Conservation (phyloP, 2,113 vertebrate species). For the Neotragus moschatus region DNA sequence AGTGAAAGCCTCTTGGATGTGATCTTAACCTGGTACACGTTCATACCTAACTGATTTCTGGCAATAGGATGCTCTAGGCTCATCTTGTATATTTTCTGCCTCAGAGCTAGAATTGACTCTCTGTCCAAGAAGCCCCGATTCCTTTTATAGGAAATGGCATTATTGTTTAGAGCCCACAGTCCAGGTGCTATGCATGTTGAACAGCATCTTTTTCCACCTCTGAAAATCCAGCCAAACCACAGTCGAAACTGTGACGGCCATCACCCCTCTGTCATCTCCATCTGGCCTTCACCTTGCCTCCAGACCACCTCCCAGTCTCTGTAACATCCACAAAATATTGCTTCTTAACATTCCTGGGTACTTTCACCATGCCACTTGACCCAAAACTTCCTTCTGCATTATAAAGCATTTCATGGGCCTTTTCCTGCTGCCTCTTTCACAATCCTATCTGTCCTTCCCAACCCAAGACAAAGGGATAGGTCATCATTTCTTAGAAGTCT, state of each 20-base stretch:
- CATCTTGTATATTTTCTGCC: not conserved
- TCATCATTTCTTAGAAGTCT: conserved; percentile 5
- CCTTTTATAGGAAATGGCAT: not conserved
- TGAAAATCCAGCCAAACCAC: not conserved
- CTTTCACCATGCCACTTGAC: not conserved
- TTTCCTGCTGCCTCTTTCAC: not conserved
- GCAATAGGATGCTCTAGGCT: not conserved
- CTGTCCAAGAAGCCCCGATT: not conserved
- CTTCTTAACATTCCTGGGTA: not conserved
- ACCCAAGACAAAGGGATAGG: not conserved
- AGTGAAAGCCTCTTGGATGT: not conserved
- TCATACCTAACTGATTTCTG: not conserved
- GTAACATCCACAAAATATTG: not conserved
- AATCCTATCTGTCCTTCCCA: not conserved
- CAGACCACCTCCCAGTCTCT: not conserved
- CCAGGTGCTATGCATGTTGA: not conserved
- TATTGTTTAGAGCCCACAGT: not conserved
- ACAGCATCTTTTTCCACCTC: not conserved
- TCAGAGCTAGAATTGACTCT: not conserved
- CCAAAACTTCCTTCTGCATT: not conserved
- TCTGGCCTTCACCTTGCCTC: not conserved
- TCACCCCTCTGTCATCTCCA: not conserved
- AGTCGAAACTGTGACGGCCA: fast-evolving
- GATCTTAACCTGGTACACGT: not conserved
- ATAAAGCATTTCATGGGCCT: not conserved